Evolutionary conservation across 2,113 vertebrate species (phyloP).

Genomic region (Montifringilla adamsi): DNA sequence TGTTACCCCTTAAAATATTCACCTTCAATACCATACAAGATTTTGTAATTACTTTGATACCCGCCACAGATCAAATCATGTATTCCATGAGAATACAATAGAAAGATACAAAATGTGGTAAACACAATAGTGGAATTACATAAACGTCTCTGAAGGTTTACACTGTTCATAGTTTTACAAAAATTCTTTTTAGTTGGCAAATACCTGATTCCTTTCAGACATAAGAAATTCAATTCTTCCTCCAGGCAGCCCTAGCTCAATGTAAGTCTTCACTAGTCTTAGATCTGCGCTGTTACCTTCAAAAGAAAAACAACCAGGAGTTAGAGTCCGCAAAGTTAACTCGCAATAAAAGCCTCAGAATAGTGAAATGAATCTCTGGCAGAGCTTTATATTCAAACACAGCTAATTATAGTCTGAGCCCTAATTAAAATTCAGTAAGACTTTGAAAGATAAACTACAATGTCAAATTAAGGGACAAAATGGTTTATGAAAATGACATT

Average conservation of each 20-base stretch:
- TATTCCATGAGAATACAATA: background rate
- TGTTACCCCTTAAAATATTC: background rate
- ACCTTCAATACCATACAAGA: background rate
- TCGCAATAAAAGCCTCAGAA: background rate
- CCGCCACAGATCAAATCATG: background rate
- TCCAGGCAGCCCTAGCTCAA: constrained; percentile 95
- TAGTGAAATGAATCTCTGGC: background rate
- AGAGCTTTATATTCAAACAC: constrained; percentile 12
- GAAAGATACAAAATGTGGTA: background rate
- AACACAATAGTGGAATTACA: background rate
- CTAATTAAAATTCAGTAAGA: constrained; percentile 12
- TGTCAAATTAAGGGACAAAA: background rate
- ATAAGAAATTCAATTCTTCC: constrained; percentile 95
- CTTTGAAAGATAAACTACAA: background rate
- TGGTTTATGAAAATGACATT: background rate
- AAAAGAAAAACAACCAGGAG: constrained; percentile 44
- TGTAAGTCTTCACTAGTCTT: constrained; percentile 94
- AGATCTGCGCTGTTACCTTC: constrained; percentile 96
- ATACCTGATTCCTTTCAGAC: constrained; percentile 98
- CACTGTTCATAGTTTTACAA: background rate
- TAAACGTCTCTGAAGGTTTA: background rate
- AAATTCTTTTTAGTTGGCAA: background rate
- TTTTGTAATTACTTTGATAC: background rate
- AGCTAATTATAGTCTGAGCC: background rate
- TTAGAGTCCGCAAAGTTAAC: background rate